phyloP scores from a whole-genome alignment of 2,113 vertebrate genomes.

The Alethe diademata region DNA sequence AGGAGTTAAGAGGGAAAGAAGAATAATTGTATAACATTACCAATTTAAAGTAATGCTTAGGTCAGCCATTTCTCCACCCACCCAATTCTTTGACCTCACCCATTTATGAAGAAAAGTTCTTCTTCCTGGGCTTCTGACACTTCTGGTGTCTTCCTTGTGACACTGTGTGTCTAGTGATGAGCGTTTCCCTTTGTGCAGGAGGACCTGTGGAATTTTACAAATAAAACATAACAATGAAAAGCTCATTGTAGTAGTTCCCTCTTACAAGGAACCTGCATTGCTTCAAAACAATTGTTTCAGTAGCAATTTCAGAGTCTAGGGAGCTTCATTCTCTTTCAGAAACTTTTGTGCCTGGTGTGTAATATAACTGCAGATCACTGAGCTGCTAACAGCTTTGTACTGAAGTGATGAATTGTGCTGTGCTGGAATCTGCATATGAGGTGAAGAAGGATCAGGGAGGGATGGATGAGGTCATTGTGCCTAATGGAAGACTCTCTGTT shows the following conservation, averaged over 20 bases:
- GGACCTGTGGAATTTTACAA: neutral
- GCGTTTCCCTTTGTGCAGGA: neutral
- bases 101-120: neutral
- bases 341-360: neutral
- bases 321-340: neutral
- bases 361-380: neutral
- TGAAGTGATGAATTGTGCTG: slow-evolving; percentile 12
- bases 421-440: neutral
- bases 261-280: neutral
- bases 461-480: neutral
- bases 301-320: neutral
- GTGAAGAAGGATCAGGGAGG: slow-evolving; percentile 5
- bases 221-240: neutral
- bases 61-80: neutral
- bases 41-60: neutral
- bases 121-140: neutral
- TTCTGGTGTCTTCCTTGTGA: neutral
- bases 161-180: neutral
- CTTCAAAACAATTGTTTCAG: neutral
- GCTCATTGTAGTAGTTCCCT: neutral
- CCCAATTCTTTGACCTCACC: neutral
- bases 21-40: neutral
- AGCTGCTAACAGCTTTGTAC: slow-evolving; percentile 20
- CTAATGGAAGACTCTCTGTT: slow-evolving; percentile 1
- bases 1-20: neutral